Evolutionary conservation across 2,888 invertebrate species (phyloP).

Genomic region (Shargacucullia verbasci): DNA sequence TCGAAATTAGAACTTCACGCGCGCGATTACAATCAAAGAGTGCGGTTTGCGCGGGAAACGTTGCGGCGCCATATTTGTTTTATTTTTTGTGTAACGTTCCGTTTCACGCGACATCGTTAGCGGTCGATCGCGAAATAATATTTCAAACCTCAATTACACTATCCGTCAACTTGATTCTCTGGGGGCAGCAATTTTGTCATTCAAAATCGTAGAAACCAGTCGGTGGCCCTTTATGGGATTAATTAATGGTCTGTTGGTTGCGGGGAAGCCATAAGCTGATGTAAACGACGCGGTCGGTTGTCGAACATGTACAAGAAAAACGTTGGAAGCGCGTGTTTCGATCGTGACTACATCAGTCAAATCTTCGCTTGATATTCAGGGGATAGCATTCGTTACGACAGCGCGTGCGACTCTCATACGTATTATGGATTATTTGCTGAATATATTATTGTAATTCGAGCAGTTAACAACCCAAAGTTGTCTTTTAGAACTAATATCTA

Average conservation of each 20-base stretch:
- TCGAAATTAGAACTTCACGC: conserved; percentile 79
- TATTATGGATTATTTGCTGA: conserved; percentile 68
- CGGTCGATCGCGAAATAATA: conserved; percentile 70
- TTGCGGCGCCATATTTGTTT: conserved; percentile 63
- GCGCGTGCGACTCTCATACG: conserved; percentile 67
- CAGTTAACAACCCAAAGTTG: conserved; percentile 50
- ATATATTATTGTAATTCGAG: conserved; percentile 65
- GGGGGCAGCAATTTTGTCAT: conserved; percentile 78
- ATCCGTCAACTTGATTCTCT: conserved; percentile 74
- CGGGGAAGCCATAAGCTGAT: conserved; percentile 73
- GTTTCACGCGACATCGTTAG: conserved; percentile 68
- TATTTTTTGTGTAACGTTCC: conserved; percentile 55
- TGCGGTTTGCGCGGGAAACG: conserved; percentile 67
- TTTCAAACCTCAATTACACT: conserved; percentile 79
- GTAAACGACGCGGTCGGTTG: conserved; percentile 70
- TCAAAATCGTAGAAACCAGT: conserved; percentile 75
- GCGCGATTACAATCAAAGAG: conserved; percentile 69
- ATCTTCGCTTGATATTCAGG: conserved; percentile 81
- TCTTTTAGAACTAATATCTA: conserved; percentile 33
- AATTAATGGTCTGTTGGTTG: conserved; percentile 75
- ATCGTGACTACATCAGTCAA: conserved; percentile 85
- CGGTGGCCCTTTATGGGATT: conserved; percentile 76
- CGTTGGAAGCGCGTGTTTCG: conserved; percentile 75
- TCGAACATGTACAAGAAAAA: conserved; percentile 74
- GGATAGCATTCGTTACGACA: conserved; percentile 78